Percentiles rank a stretch among this genome's conserved stretches.
Conservation (phyloP, 2,888 invertebrate genomes). For the Aquatica leii region DNA sequence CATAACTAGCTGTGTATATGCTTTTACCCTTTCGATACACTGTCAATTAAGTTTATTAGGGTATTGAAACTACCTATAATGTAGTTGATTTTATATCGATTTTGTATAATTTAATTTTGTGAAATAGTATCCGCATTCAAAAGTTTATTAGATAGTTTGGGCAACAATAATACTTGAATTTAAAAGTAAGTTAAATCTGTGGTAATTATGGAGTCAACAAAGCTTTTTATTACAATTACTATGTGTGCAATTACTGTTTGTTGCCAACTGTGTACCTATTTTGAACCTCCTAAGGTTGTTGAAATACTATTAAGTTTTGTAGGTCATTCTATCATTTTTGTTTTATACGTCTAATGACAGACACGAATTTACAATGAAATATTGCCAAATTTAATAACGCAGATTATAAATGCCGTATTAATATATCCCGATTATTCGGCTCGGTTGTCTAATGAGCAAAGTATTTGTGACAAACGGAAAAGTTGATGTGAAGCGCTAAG, state of each 20-base stretch:
- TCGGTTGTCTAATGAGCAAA: neutral
- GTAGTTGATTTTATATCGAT: constrained; percentile 21
- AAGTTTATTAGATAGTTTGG: constrained; percentile 28
- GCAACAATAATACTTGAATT: constrained; percentile 11
- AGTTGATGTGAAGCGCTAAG: constrained; percentile 20
- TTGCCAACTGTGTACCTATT: too few species aligned
- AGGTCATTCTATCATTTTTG: too few species aligned
- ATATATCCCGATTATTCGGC: too few species aligned
- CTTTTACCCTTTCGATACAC: constrained; percentile 17
- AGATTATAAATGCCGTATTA: too few species aligned
- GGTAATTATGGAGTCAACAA: constrained; percentile 18
- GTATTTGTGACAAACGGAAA: constrained; percentile 5
- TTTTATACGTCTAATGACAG: too few species aligned
- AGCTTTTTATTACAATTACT: constrained; percentile 17
- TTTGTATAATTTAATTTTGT: constrained; percentile 31
- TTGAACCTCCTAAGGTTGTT: too few species aligned
- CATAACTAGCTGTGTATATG: constrained; percentile 12
- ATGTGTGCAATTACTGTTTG: constrained; percentile 37
- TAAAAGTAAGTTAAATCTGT: constrained; percentile 15
- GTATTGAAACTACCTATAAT: constrained; percentile 19
- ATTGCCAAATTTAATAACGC: too few species aligned
- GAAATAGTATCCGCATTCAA: constrained; percentile 25
- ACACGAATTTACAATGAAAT: too few species aligned
- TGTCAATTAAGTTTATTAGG: constrained; percentile 26
- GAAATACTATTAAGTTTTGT: too few species aligned